Base-by-base conservation (phyloP, 2,888 invertebrate genomes). In the Drosophila eohydei region DNA sequence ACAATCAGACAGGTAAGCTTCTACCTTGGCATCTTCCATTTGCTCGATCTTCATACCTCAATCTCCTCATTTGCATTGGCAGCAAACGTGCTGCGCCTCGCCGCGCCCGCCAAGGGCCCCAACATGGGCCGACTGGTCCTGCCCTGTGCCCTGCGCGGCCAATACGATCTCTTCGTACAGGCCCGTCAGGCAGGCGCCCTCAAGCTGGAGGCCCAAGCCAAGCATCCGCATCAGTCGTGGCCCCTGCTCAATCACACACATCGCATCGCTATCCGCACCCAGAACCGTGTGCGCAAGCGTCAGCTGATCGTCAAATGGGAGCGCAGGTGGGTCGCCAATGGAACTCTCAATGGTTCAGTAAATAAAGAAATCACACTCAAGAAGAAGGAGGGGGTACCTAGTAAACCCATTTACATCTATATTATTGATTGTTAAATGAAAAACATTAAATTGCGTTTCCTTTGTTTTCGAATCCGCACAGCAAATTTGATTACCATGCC, bases 221-320 rank as follows among this genome's bases (percentile, higher is more conserved):
- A 85, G 60, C 92, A 93, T 84, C 92, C 93, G 2, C 90, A 91
- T 67, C 89, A 91, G 60, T 86, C 86, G 71, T 93, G 93, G 93
- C 88, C 92, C 6, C 80, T 93, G 66, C 81, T 92, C 70, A 92
- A 93, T 84, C 91, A 91, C 52, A 92, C 92, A 58, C 90, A 91
- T 76, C 88, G 91, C 73, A 89, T 92, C 50, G 87, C 82, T 67
- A 91, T 93, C 60, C 90, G 92, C 65, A 92, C 90, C 38, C 92
- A 92, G 81, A 93, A 93, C 81, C 92, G 92, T n/a, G 90, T 93
- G 56, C 90, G 92, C 21, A 93, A 92, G 74, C 91, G 92, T 44
- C 92, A 93, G 78, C 91, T 92, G 91, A 91, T 92, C 64, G 90
- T 93, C 65, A 93, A 93, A 78, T 93, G 93, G 93, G 92, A 92